Evolutionary conservation across 1,140 invertebrate species (phyloP), one percentile per base, ranked within the genome.

Genomic region (Drosophila pseudoobscura): DNA sequence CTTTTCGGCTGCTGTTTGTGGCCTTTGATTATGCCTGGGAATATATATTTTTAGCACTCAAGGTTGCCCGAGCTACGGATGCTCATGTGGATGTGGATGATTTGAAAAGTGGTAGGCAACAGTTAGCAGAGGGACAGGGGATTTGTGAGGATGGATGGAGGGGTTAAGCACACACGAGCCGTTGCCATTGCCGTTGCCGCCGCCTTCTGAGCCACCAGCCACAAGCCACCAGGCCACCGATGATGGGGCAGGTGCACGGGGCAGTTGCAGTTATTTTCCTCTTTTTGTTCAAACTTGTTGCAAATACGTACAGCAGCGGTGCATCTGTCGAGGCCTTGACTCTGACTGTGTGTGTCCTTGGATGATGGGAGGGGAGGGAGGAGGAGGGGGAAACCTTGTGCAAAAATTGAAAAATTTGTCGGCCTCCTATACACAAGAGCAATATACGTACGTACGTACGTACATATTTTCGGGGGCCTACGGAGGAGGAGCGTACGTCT

Each of bases 101-200:
- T 87, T 87, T 88, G 61, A 85, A 85, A 85, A 87, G 77, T 87
- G 74, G 74, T 66, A 77, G 80, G 77, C 79, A 78, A 78, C 79
- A 75, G 79, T 83, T 83, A 66, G 64, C 57, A 51, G 64, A 35
- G 56, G 45, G 59, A 13, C 41, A 39, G 35, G 22, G 26, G 31
- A 39, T 50, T 22, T 20, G 7, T 41, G 47, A 22, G 59, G 55
- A 39, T 47, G 58, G 57, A 46, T 64, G 51, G 51, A 70, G 8
- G 57, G 60, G 58, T 59, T 54, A 64, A 43, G 50, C 53, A 66
- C 55, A 72, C 65, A 75, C 54, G 46, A 52, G 62, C 63, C 43
- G 31, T 31, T 3, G 31, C 31, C 31, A 1, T 29, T 6, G 29
- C 58, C 41, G 20, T 17, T 39, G 51, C 35, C 45, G 59, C 47